Base-by-base conservation (phyloP, 1,140 invertebrate species). In the Papilio polytes region DNA sequence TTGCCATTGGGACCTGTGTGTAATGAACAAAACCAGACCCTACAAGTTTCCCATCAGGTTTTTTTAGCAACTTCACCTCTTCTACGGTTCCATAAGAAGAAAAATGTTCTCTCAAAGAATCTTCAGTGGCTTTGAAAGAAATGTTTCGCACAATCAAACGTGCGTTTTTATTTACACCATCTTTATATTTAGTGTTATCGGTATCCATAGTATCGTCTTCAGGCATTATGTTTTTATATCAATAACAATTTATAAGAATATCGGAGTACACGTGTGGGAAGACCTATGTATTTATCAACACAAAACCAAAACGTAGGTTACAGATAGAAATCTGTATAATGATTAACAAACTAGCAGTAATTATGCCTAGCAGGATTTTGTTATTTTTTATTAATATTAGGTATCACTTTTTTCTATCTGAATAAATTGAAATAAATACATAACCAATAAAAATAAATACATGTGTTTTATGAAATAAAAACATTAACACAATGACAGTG, bases 1-100 rank as follows among this genome's bases (percentile, higher is more conserved):
- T 95, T 20, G 97, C 97, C 91, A 94, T 95, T 41, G 96, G 93
- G 7, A 97, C 96, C 63, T 95, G 95, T 63, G 95, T 93, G 86
- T 96, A 97, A 88, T 97, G 96, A 51, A 98, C 88, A 94, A 98
- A 97, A 12, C 96, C 97, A 92, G 96, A 97, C 12, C 97, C 97
- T 15, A 96, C 93, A 31, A 95, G 93, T 90, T 96, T 97, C 1
- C 97, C 97, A 95, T 97, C 96, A 36, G 95, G 85, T 94, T 96
- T 97, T 59, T 92, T 96, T 26, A 97, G 94, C 73, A 98, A 93
- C 74, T 96, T 96, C 2, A 97, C 91, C 82, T 97, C 96, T 74
- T 96, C 95, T 4, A 98, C 94, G 12, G 95, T 94, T 3, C 97
- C 97, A 92, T 95, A 97, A 80, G 96, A 86, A 9, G 90, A 89